A percentile compares a stretch with the other conserved stretches of the same genome.
Conservation (phyloP, 2,113 vertebrate species). For the Emydura subglobosa region DNA sequence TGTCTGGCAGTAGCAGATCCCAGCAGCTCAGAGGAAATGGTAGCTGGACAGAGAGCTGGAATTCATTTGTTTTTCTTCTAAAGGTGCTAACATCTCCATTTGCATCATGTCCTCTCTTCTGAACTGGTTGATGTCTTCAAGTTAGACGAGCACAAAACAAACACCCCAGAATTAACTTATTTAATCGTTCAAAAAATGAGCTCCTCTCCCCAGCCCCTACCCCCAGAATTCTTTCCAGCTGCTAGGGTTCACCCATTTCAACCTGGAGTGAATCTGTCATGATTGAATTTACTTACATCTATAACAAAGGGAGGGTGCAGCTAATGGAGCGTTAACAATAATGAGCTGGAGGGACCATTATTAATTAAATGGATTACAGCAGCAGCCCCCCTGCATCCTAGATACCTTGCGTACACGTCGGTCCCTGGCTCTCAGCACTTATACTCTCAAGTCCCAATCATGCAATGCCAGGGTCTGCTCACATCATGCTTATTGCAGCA, state of each 20-base stretch:
- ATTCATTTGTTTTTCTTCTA: fast-evolving
- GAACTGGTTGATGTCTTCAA: too few species aligned
- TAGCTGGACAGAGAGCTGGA: neutral
- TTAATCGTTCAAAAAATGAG: neutral
- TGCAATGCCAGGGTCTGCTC: neutral
- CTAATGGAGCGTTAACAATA: neutral
- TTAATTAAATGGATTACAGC: neutral
- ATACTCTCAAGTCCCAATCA: neutral
- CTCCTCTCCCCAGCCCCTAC: neutral
- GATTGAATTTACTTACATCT: neutral
- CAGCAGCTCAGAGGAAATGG: neutral
- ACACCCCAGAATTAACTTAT: neutral
- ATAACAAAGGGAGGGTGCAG: neutral
- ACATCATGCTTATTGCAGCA: neutral
- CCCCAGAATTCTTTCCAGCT: neutral
- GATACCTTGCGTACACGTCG: neutral
- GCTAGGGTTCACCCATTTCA: neutral
- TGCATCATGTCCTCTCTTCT: neutral
- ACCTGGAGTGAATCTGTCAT: neutral
- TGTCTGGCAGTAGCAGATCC: neutral
- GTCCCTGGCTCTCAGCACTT: neutral
- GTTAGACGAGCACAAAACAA: neutral
- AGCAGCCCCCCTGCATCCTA: neutral
- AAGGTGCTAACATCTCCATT: neutral
- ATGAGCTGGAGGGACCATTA: neutral